Evolutionary conservation across 2,797 vertebrate genomes (phyloP).

Genomic region (Hafferia zeledoni): DNA sequence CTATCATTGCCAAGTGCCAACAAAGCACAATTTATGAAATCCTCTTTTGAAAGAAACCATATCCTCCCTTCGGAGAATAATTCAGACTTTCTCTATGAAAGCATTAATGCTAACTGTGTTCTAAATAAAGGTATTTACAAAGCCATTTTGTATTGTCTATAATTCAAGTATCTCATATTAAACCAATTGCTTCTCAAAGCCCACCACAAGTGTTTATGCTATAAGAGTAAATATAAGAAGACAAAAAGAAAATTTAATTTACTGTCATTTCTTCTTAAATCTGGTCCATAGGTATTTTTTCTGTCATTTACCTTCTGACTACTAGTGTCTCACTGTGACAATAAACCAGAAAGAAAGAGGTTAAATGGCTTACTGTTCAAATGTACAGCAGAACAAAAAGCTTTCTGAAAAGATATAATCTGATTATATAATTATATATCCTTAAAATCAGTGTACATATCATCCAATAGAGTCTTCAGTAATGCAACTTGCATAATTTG

Average conservation of each 20-base stretch:
- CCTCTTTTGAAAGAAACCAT: neutral
- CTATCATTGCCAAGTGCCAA: neutral
- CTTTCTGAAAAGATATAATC: constrained; percentile 15
- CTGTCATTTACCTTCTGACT: constrained; percentile 30
- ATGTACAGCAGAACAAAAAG: neutral
- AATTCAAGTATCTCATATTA: constrained; percentile 31
- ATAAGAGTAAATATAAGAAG: constrained; percentile 3
- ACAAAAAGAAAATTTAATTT: constrained; percentile 22
- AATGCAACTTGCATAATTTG: neutral
- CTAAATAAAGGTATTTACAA: constrained; percentile 24
- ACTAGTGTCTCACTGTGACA: neutral
- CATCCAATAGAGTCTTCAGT: neutral
- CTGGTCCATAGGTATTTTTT: constrained; percentile 9
- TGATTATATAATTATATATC: neutral
- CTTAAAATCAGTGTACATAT: neutral
- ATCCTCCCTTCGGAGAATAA: constrained; percentile 21
- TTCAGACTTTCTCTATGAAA: constrained; percentile 6
- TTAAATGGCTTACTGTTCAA: constrained; percentile 36
- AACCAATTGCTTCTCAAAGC: neutral
- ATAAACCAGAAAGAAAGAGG: constrained; percentile 12
- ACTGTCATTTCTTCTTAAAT: constrained; percentile 10
- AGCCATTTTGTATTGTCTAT: neutral
- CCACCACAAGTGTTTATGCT: constrained; percentile 29
- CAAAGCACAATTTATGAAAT: constrained; percentile 6
- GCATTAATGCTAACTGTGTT: constrained; percentile 3